phyloP scores from a whole-genome alignment of 2,888 invertebrate genomes.

The Minunthozetes semirufus region DNA sequence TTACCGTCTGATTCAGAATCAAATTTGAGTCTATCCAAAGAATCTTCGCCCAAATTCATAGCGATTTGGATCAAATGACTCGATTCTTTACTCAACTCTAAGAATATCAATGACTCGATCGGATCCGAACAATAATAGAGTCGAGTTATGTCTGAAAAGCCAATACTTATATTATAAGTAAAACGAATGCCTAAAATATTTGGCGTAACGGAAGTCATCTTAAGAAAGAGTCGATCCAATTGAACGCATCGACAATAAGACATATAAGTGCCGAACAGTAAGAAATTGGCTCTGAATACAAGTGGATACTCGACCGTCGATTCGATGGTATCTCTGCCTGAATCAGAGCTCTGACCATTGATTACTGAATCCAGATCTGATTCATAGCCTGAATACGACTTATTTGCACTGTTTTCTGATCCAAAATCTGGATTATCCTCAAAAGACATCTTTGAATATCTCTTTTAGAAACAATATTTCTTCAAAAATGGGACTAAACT shows the following conservation, averaged over 20 bases:
- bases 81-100: background rate
- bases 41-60: background rate
- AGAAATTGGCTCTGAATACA: background rate
- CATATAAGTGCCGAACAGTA: background rate
- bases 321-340: background rate
- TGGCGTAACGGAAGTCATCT: background rate
- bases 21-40: background rate
- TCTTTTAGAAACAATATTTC: too few species aligned
- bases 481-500: too few species aligned
- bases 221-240: background rate
- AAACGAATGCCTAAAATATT: background rate
- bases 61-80: background rate
- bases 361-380: too few species aligned
- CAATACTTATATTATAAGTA: background rate
- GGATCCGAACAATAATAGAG: background rate
- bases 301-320: background rate
- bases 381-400: too few species aligned
- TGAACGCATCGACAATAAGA: background rate
- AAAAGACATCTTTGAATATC: too few species aligned
- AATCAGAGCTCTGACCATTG: too few species aligned
- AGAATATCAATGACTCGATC: background rate
- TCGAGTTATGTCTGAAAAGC: background rate
- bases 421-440: too few species aligned
- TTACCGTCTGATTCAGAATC: background rate
- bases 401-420: too few species aligned